Conservation (phyloP, 2,797 vertebrate species). For the Protosalanx chinensis region DNA sequence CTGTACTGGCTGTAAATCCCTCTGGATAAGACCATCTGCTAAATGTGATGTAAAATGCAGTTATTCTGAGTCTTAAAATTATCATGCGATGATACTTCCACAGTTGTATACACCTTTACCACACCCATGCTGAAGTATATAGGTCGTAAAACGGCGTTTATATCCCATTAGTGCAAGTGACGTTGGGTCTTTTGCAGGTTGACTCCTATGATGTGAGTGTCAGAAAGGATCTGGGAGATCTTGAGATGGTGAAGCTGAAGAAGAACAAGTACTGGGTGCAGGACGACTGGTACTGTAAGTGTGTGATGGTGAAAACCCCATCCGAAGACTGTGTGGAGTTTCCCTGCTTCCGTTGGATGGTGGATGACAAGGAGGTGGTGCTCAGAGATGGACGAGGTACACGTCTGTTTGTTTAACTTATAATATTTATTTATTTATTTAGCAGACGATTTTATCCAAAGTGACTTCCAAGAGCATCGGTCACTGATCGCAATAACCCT, state of each 20-base stretch:
- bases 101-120: background rate
- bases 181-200: slow-evolving; percentile 68
- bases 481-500: no score
- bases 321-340: slow-evolving; percentile 88
- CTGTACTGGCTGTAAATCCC: no score
- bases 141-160: background rate
- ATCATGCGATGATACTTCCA: no score
- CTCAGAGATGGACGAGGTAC: slow-evolving; percentile 88
- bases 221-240: slow-evolving; percentile 83
- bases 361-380: slow-evolving; percentile 84
- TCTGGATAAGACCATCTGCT: no score
- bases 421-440: no score
- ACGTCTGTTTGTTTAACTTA: background rate
- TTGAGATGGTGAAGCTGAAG: slow-evolving; percentile 89
- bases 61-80: no score
- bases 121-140: background rate
- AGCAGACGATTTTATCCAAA: no score
- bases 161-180: background rate
- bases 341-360: slow-evolving; percentile 94
- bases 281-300: slow-evolving; percentile 96
- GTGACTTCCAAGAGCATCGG: no score
- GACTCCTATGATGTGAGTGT: slow-evolving; percentile 89
- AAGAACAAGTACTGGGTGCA: slow-evolving; percentile 93
- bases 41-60: no score
- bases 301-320: slow-evolving; percentile 90